Evolutionary conservation across 2,113 vertebrate species (phyloP).

Genomic region (Oncorhynchus gorbuscha): DNA sequence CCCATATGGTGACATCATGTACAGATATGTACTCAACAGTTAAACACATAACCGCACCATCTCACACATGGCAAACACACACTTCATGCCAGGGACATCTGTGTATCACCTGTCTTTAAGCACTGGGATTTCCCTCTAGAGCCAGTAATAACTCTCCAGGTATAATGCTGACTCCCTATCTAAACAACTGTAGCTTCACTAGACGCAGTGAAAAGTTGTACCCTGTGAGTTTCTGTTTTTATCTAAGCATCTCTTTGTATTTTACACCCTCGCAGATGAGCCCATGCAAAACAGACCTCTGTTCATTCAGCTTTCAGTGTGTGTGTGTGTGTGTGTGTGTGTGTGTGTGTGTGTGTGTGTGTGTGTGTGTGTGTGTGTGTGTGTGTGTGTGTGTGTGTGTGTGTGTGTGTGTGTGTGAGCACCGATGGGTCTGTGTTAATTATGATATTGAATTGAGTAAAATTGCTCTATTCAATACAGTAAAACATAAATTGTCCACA

Average conservation of each 20-base stretch:
- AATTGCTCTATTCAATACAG: no score
- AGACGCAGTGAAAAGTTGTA: neutral
- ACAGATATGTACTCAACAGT: no score
- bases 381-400: conserved; percentile 2
- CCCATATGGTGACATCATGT: no score
- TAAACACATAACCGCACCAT: no score
- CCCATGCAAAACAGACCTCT: conserved; percentile 26
- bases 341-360: neutral
- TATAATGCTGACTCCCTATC: neutral
- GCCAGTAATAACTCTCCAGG: no score
- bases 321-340: neutral
- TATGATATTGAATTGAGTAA: no score
- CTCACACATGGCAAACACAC: no score
- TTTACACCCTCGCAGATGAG: conserved; percentile 10
- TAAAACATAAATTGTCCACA: no score
- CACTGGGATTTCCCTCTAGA: no score
- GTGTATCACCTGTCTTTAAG: no score
- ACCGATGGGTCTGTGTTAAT: neutral
- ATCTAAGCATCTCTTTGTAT: conserved; percentile 6
- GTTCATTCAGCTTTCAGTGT: conserved; percentile 8
- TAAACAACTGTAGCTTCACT: neutral
- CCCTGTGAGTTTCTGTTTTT: neutral
- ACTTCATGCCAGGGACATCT: no score
- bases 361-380: neutral
- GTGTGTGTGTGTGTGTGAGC: neutral